Percentiles rank a stretch among this genome's conserved stretches.
phyloP scores from a whole-genome alignment of 2,113 vertebrate genomes.

The Apodemus sylvaticus region DNA sequence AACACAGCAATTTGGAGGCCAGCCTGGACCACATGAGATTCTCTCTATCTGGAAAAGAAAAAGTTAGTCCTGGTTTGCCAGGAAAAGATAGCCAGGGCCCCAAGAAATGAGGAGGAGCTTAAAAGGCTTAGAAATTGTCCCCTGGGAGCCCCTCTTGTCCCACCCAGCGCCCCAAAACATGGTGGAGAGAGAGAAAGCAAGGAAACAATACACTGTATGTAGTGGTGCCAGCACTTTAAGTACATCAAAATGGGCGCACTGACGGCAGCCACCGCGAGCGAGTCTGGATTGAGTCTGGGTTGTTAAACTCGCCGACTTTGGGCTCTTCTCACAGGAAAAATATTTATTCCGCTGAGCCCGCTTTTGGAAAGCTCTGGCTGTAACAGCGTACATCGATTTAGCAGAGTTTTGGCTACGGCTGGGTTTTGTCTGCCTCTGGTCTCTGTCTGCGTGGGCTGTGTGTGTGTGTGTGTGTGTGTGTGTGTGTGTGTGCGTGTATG shows the following conservation, averaged over 20 bases:
- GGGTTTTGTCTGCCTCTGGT: slow-evolving; percentile 39
- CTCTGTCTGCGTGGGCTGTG: background rate
- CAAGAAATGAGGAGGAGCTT: background rate
- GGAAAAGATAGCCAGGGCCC: background rate
- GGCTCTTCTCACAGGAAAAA: slow-evolving; percentile 78
- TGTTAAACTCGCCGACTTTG: slow-evolving; percentile 38
- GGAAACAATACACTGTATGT: background rate
- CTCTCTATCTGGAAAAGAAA: background rate
- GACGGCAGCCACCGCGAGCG: slow-evolving; percentile 13
- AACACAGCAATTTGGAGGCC: background rate
- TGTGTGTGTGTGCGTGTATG: background rate
- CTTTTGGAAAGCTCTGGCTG: slow-evolving; percentile 54
- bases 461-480: background rate
- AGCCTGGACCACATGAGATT: background rate
- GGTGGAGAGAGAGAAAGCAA: background rate
- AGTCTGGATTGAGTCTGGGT: slow-evolving; percentile 61
- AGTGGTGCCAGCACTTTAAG: background rate
- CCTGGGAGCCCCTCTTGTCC: background rate
- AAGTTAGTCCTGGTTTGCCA: background rate
- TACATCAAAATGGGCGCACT: slow-evolving; percentile 38
- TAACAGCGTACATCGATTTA: slow-evolving; percentile 23
- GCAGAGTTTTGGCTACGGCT: slow-evolving; percentile 66
- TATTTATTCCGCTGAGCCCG: slow-evolving; percentile 76
- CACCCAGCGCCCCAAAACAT: background rate
- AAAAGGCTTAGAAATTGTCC: background rate